These are phyloP conservation scores for Poeciliopsis paucimaculata DNA, from an alignment of 2,797 vertebrate genomes.

Conservation along the genomic window DNA sequence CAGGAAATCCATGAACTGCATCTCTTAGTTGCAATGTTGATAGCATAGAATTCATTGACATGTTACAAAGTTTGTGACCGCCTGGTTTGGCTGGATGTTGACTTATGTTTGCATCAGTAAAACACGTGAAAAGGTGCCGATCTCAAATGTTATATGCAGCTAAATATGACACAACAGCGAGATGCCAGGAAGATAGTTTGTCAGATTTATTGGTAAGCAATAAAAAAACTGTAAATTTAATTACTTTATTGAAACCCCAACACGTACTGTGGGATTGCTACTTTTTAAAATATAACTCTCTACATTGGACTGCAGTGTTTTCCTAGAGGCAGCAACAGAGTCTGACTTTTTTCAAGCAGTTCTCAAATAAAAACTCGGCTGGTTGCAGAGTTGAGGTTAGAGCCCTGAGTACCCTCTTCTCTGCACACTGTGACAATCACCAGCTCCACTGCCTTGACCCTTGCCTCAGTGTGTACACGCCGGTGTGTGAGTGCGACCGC, in stretches of 20 bases:
- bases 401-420: constrained; percentile 35
- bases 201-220: neutral
- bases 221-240: neutral
- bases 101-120: neutral
- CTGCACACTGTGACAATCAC: constrained; percentile 54
- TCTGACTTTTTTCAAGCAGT: constrained; percentile 7
- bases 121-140: neutral
- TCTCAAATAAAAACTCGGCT: constrained; percentile 29
- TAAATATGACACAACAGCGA: neutral
- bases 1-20: neutral
- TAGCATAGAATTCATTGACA: neutral
- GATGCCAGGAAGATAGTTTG: neutral
- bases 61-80: neutral
- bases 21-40: neutral
- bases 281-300: neutral
- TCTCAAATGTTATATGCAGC: neutral
- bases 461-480: constrained; percentile 30
- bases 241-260: neutral
- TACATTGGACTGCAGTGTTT: neutral
- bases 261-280: neutral
- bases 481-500: constrained; percentile 17
- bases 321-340: neutral
- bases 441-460: constrained; percentile 51
- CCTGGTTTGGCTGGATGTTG: neutral
- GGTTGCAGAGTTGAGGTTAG: constrained; percentile 32